Evolutionary conservation across 2,888 invertebrate genomes (phyloP).

Genomic region (Zele albiditarsus): DNA sequence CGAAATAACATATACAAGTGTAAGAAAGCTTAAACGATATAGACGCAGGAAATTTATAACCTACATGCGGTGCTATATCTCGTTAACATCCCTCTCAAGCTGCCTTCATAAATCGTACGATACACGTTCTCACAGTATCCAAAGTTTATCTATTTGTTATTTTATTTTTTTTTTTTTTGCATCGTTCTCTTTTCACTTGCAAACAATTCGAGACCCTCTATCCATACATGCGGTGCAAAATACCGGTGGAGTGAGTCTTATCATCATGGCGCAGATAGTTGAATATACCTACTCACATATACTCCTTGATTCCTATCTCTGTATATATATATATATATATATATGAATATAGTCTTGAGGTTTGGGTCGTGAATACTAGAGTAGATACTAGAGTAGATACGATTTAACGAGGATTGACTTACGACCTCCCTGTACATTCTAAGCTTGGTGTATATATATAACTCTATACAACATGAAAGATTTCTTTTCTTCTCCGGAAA

Average conservation of each 20-base stretch:
- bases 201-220: background rate
- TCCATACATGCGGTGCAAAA: background rate
- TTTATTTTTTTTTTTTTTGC: background rate
- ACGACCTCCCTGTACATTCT: conserved; percentile 11
- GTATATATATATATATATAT: background rate
- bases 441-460: conserved; percentile 12
- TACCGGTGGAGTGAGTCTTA: conserved; percentile 10
- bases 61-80: background rate
- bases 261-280: background rate
- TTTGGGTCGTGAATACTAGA: background rate
- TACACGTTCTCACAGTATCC: background rate
- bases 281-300: background rate
- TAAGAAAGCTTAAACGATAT: background rate
- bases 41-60: background rate
- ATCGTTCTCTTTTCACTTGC: background rate
- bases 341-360: background rate
- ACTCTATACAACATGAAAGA: background rate
- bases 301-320: background rate
- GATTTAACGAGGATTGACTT: conserved; percentile 38
- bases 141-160: background rate
- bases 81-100: conserved; percentile 6
- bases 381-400: conserved; percentile 24
- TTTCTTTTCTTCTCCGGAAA: background rate
- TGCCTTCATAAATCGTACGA: background rate
- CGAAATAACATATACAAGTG: background rate